phyloP scores from a whole-genome alignment of 1,140 invertebrate species.

The Monochamus saltuarius region DNA sequence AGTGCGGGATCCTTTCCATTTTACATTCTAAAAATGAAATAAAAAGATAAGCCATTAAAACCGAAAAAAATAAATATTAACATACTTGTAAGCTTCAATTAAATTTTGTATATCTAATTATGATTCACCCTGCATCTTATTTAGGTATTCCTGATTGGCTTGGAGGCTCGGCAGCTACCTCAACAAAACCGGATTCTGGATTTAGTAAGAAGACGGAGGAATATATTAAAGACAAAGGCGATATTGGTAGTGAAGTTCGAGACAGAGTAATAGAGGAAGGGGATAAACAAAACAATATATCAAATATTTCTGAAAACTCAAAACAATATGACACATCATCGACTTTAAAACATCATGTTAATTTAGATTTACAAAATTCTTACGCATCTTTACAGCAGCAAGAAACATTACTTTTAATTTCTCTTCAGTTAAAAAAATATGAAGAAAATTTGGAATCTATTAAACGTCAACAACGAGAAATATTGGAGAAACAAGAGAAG shows the following conservation, averaged over 20 bases:
- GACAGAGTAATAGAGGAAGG: no score
- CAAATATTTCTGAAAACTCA: neutral
- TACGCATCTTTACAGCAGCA: slow-evolving; percentile 52
- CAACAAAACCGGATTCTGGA: neutral
- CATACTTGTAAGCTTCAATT: no score
- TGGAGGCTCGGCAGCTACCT: slow-evolving; percentile 14
- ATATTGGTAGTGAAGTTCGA: no score
- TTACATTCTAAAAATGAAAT: no score
- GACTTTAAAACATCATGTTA: slow-evolving; percentile 15
- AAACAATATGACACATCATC: neutral
- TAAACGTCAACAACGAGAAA: slow-evolving; percentile 53
- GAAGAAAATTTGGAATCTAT: slow-evolving; percentile 54
- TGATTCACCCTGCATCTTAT: neutral
- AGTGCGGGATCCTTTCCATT: no score
- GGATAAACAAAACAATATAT: slow-evolving; percentile 26
- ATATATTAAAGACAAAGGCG: no score
- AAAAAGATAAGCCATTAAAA: no score
- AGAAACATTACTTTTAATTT: slow-evolving; percentile 54
- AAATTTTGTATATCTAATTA: no score
- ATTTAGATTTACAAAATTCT: slow-evolving; percentile 7
- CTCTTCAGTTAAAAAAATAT: slow-evolving; percentile 56
- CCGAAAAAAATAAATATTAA: no score
- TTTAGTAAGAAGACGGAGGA: no score
- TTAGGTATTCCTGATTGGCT: slow-evolving; percentile 38
- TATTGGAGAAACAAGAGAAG: slow-evolving; percentile 52